These are phyloP conservation scores for Centrocercus urophasianus DNA, from an alignment of 2,113 vertebrate species.

Conservation along the genomic window DNA sequence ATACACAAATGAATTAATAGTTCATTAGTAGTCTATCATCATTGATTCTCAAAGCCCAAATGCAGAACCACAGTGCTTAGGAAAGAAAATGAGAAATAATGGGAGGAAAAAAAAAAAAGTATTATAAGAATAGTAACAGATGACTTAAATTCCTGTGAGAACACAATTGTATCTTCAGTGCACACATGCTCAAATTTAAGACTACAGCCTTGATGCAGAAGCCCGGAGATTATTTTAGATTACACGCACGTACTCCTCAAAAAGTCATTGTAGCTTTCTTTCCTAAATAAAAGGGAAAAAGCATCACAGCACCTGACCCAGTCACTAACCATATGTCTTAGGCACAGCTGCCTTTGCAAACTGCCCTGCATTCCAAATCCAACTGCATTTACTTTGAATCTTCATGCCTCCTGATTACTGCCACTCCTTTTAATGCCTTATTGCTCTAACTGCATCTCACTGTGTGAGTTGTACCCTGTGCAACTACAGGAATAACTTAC, in stretches of 20 bases:
- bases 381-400: not conserved
- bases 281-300: not conserved
- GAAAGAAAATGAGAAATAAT: not conserved
- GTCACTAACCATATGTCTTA: not conserved
- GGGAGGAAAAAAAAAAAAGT: not conserved
- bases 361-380: not conserved
- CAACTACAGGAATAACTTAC: not conserved
- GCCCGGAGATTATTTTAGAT: not conserved
- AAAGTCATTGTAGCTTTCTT: not conserved
- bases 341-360: not conserved
- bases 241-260: not conserved
- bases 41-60: not conserved
- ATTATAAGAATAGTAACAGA: not conserved
- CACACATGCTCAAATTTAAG: not conserved
- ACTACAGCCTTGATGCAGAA: not conserved
- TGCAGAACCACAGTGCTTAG: not conserved
- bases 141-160: not conserved
- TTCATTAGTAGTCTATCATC: not conserved
- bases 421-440: rapidly evolving
- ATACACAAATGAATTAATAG: not conserved
- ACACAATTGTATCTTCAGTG: not conserved
- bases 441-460: not conserved
- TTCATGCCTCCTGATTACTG: not conserved
- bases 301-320: not conserved
- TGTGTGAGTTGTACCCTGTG: rapidly evolving